A percentile compares a stretch with the other conserved stretches of the same genome.
Conservation (phyloP, 2,888 invertebrate species). For the Drosophila yooni region DNA sequence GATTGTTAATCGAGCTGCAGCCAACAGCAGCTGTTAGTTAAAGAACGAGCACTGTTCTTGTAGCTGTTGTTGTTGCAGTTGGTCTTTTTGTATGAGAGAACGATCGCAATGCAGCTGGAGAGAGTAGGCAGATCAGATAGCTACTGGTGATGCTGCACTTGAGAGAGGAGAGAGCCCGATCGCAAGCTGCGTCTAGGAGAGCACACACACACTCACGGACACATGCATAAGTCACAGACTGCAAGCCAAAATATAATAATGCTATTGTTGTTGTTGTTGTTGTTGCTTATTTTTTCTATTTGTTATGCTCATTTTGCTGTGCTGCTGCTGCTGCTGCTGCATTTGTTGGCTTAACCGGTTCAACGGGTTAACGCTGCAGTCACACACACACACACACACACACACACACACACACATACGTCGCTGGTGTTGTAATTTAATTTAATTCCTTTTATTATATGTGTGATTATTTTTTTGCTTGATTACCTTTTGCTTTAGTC, state of each 20-base stretch:
- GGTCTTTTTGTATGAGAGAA: background rate
- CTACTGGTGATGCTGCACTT: slow-evolving; percentile 11
- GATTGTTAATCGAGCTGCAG: slow-evolving; percentile 3
- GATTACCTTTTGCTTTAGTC: slow-evolving; percentile 54
- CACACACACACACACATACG: slow-evolving; percentile 15
- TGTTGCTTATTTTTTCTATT: slow-evolving; percentile 13
- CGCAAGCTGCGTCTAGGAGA: slow-evolving; percentile 28
- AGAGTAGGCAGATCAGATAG: slow-evolving; percentile 14
- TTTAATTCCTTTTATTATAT: slow-evolving; percentile 15
- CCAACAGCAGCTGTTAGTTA: slow-evolving; percentile 1
- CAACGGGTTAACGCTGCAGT: slow-evolving; percentile 61
- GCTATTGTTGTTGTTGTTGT: slow-evolving; percentile 22
- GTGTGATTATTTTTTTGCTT: background rate
- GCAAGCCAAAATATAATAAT: slow-evolving; percentile 38
- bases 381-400: slow-evolving; percentile 17
- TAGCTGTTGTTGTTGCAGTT: background rate
- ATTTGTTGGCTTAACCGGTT: slow-evolving; percentile 62
- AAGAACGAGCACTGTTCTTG: slow-evolving; percentile 13
- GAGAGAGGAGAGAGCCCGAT: slow-evolving; percentile 17
- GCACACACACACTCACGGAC: slow-evolving; percentile 3
- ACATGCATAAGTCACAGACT: slow-evolving; percentile 10
- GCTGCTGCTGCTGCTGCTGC: slow-evolving; percentile 43
- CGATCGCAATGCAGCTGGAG: background rate
- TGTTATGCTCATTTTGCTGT: slow-evolving; percentile 35
- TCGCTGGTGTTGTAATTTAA: slow-evolving; percentile 33